Evolutionary conservation across 2,113 vertebrate genomes (phyloP), one percentile per base, ranked within the genome.

Genomic region (Acrocephalus kingi): DNA sequence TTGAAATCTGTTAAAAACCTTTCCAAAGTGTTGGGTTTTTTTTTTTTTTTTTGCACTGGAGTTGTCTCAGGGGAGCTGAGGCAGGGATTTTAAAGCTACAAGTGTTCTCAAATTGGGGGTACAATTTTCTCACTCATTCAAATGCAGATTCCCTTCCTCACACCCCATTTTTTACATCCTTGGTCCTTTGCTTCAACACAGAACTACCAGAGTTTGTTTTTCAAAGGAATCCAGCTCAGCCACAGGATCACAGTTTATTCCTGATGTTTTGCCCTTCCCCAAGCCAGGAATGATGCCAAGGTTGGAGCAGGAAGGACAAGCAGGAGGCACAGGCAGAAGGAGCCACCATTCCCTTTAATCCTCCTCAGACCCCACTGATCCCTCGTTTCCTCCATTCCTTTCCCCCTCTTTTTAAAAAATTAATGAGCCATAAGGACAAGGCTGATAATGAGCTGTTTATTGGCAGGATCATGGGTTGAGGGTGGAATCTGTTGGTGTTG

Each of bases 341-440:
- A 86, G n/a, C 22, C 39, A 1, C 19, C 58, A 23, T n/a, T 83
- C 56, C 39, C 62, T 66, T 23, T 25, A 69, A 56, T 11, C 37
- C 68, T 37, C 63, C 33, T 30, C 77, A 94, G 52, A 43, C 72
- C 82, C 74, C 79, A 61, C 46, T 69, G 37, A 78, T 69, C 67
- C 8, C 3, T 89, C 15, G n/a, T 48, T 90, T 72, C 31, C 79
- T 71, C n/a, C 46, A 15, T 37, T 46, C 62, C 37, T 58, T 48
- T 4, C 15, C 33, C 20, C 48, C 31, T 1, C 25, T 37, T 61
- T 43, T 25, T 3, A 37, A 79, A 74, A 67, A 58, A 54, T 79
- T 89, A 96, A 94, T 69, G 84, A 97, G 54, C 89, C 89, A n/a
- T 68, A 92, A 89, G 83, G 80, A 84, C 64, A 51, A 92, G 94